Base-by-base conservation (phyloP, 1,140 invertebrate genomes). In the Cephus cinctus region DNA sequence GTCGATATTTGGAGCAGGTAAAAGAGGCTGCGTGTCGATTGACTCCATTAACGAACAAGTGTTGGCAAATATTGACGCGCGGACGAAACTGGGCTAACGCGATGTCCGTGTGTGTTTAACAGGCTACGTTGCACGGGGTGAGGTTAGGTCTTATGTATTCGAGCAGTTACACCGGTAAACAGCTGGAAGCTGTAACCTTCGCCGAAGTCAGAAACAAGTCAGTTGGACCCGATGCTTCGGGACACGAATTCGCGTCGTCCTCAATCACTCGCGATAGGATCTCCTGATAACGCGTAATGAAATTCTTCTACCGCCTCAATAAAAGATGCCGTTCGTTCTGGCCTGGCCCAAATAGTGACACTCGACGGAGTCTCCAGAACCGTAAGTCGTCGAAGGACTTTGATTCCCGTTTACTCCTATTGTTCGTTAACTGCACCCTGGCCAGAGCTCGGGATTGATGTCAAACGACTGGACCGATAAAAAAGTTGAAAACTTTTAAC, bases 61-160 rank as follows among this genome's bases (percentile, higher is more conserved):
- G 69, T 62, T 60, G 38, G 61, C 67, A 75, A 75, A 75, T 75
- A 75, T 75, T 75, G 68, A 75, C 69, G 14, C 38, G 68, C 61
- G 39, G 19, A 38, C 38, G 56, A 67, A 67, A 71, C 65, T 67
- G 31, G 71, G 71, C 68, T 67, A 59, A n/a, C n/a, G n/a, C 56
- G 30, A 40, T 53, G 45, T 27, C 41, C 30, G 22, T 53, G 38
- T 40, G 25, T 8, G 6, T 27, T 27, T 27, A 27, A n/a, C n/a
- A n/a, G n/a, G n/a, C n/a, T n/a, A n/a, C n/a, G n/a, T 6, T 27
- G 25, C 6, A 27, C 25, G 6, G 25, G 25, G 25, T 27, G 6
- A 27, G 25, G 25, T 8, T 27, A n/a, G 25, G 25, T 6, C 25
- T 27, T 15, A 27, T 27, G 34, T 35, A 35, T 14, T 6, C 25